These are phyloP conservation scores for Sebastolobus alascanus DNA, from an alignment of 2,797 vertebrate species.

Conservation along the genomic window DNA sequence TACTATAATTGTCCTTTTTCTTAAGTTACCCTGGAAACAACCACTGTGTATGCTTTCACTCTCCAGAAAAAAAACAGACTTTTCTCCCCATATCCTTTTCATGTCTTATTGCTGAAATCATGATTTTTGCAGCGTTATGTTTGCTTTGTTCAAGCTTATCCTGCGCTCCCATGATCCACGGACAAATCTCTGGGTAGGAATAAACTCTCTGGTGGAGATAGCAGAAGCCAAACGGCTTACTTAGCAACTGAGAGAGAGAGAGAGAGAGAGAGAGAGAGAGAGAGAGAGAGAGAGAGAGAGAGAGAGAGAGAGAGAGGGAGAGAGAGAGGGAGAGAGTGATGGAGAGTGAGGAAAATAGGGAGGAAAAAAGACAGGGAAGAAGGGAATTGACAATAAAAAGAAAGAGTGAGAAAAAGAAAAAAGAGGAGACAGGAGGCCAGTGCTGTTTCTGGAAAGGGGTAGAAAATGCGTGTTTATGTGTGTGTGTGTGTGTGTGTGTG, in stretches of 20 bases:
- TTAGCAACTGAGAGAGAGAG: constrained; percentile 38
- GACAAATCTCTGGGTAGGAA: constrained; percentile 52
- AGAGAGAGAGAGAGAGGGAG: neutral
- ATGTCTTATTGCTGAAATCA: constrained; percentile 45
- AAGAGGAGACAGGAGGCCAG: neutral
- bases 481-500: constrained; percentile 7
- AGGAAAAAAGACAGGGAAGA: neutral
- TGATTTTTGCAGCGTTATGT: constrained; percentile 36
- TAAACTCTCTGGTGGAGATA: constrained; percentile 45
- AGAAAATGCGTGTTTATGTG: constrained; percentile 1
- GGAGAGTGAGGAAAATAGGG: neutral
- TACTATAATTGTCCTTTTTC: neutral
- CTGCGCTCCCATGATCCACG: constrained; percentile 11
- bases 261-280: neutral
- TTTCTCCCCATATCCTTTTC: neutral
- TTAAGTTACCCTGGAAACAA: neutral
- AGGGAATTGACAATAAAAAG: neutral
- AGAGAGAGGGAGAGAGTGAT: neutral
- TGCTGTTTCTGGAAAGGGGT: neutral
- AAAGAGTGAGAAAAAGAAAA: neutral
- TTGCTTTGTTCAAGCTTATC: constrained; percentile 47
- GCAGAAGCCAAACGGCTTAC: constrained; percentile 52
- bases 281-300: neutral
- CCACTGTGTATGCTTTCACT: neutral
- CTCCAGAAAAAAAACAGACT: neutral